Conservation (phyloP, 2,888 invertebrate species). For the Acleris laterana region DNA sequence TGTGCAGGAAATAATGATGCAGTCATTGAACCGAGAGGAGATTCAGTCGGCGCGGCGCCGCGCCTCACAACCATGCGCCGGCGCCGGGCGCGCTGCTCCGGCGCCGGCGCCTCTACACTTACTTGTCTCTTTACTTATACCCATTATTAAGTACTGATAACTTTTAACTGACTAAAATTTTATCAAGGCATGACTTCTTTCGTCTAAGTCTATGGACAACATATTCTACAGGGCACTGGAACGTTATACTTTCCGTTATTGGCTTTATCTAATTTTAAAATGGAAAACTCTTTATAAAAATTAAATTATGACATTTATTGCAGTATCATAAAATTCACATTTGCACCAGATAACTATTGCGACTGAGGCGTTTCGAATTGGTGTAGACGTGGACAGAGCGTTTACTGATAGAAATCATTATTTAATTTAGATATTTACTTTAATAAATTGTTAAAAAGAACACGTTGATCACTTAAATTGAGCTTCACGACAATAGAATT, state of each 20-base stretch:
- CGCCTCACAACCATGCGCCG: constrained; percentile 72
- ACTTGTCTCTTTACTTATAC: constrained; percentile 69
- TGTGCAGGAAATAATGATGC: constrained; percentile 80
- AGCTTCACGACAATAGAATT: constrained; percentile 81
- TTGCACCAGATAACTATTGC: constrained; percentile 71
- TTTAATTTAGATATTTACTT: constrained; percentile 50
- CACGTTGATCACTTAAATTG: constrained; percentile 74
- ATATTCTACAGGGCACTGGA: constrained; percentile 83
- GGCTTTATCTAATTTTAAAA: constrained; percentile 71
- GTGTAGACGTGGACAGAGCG: constrained; percentile 75
- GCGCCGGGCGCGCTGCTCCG: constrained; percentile 41
- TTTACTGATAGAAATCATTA: constrained; percentile 71
- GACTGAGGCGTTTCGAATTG: constrained; percentile 67
- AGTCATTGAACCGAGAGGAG: constrained; percentile 82
- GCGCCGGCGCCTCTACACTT: constrained; percentile 63
- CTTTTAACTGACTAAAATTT: constrained; percentile 78
- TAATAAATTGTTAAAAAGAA: constrained; percentile 72
- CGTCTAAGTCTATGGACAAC: constrained; percentile 81
- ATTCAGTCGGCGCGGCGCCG: constrained; percentile 69
- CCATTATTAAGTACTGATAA: constrained; percentile 81
- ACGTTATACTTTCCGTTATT: constrained; percentile 77
- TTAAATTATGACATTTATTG: constrained; percentile 72
- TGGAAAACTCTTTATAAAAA: constrained; percentile 76
- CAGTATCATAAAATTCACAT: constrained; percentile 71
- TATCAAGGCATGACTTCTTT: constrained; percentile 82